Conservation (phyloP, 2,888 invertebrate species). For the Troides oblongomaculatus region DNA sequence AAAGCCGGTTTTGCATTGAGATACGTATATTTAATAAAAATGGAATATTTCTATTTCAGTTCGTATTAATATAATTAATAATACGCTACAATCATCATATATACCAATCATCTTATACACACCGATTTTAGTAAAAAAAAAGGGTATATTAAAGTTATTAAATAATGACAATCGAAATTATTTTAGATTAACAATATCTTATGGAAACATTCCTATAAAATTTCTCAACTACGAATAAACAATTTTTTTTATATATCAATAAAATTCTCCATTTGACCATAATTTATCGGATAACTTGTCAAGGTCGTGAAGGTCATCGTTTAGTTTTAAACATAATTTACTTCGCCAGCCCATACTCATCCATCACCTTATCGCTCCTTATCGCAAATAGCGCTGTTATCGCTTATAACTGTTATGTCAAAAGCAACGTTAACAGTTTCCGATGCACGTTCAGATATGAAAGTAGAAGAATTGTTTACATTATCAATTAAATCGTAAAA, state of each 20-base stretch:
- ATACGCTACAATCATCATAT: neutral
- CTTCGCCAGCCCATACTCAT: slow-evolving; percentile 37
- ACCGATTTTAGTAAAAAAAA: no score
- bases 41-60: neutral
- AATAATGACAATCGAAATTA: no score
- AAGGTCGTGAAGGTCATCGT: slow-evolving; percentile 57
- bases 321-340: slow-evolving; percentile 33
- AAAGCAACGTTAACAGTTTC: slow-evolving; percentile 33
- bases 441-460: slow-evolving; percentile 35
- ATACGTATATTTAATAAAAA: neutral
- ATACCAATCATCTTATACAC: no score
- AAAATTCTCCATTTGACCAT: slow-evolving; percentile 38
- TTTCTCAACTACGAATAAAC: no score
- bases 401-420: slow-evolving; percentile 31
- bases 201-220: no score
- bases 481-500: slow-evolving; percentile 24
- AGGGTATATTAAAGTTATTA: no score
- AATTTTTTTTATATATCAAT: no score
- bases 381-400: slow-evolving; percentile 29
- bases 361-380: slow-evolving; percentile 34
- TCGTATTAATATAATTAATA: neutral
- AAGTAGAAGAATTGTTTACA: slow-evolving; percentile 24
- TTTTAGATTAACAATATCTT: no score
- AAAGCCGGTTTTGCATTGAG: neutral
- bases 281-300: slow-evolving; percentile 44